Evolutionary conservation across 2,888 invertebrate genomes (phyloP).

Genomic region (Drosophila neotestacea): DNA sequence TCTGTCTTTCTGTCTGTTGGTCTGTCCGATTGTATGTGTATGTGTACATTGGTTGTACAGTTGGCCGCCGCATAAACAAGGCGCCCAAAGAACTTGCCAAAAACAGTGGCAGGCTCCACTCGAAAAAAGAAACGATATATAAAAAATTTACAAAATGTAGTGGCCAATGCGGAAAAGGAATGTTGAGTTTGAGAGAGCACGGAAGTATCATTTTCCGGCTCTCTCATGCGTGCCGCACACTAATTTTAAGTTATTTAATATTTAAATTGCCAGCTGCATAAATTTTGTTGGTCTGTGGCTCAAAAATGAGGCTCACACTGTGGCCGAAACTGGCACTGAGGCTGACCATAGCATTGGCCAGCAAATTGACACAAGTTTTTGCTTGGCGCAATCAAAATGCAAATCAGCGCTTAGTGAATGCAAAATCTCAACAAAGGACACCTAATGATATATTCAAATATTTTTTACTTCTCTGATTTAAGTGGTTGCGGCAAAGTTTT

Average conservation of each 20-base stretch:
- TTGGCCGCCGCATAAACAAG: constrained; percentile 77
- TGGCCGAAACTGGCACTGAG: neutral
- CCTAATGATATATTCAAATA: constrained; percentile 45
- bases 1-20: constrained; percentile 9
- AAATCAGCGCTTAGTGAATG: constrained; percentile 39
- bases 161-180: constrained; percentile 74
- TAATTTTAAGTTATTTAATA: constrained; percentile 75
- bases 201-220: constrained; percentile 74
- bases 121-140: neutral
- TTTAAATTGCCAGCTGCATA: constrained; percentile 70
- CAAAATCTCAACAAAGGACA: constrained; percentile 28
- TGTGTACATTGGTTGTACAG: constrained; percentile 59
- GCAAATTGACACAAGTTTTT: constrained; percentile 48
- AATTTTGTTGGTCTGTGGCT: constrained; percentile 39
- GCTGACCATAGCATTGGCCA: constrained; percentile 27
- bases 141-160: constrained; percentile 67
- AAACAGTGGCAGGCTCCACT: constrained; percentile 34
- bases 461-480: constrained; percentile 12
- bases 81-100: constrained; percentile 63
- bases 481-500: neutral
- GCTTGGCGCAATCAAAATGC: constrained; percentile 55
- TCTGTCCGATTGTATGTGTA: constrained; percentile 26
- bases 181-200: constrained; percentile 51
- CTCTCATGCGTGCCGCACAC: constrained; percentile 75
- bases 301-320: constrained; percentile 2